These are phyloP conservation scores for Pygoscelis antarcticus DNA, from an alignment of 2,113 vertebrate genomes.

Conservation along the genomic window DNA sequence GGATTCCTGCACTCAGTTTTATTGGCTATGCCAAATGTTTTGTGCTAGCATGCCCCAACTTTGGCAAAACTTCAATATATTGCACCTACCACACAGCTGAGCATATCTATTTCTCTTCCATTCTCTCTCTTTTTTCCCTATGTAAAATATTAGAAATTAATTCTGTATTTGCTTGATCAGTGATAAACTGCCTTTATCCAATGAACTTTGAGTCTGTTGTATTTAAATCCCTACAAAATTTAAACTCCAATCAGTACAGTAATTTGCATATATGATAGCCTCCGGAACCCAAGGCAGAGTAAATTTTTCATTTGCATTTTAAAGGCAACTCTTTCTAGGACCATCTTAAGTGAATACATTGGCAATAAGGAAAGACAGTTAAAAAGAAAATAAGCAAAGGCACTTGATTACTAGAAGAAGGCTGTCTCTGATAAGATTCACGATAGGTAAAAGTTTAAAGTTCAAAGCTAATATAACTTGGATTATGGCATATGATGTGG, in stretches of 20 bases:
- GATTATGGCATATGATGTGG: neutral
- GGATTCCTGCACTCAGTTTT: neutral
- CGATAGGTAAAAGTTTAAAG: neutral
- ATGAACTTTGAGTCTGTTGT: neutral
- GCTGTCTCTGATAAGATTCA: neutral
- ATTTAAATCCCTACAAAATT: neutral
- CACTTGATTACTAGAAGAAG: neutral
- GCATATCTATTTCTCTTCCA: neutral
- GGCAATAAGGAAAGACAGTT: neutral
- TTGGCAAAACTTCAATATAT: neutral
- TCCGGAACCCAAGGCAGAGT: neutral
- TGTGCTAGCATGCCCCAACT: neutral
- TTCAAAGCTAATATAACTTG: neutral
- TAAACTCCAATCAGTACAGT: neutral
- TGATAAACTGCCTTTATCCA: neutral
- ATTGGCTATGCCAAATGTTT: neutral
- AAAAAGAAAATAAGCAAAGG: neutral
- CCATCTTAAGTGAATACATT: neutral
- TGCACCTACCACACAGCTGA: neutral
- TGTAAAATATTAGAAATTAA: neutral
- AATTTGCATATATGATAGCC: neutral
- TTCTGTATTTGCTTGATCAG: neutral
- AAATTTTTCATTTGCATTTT: neutral
- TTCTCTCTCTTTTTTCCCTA: neutral
- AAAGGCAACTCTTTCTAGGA: neutral